A percentile compares a stretch with the other conserved stretches of the same genome.
These are phyloP conservation scores for Diceros bicornis DNA, from an alignment of 2,797 vertebrate genomes.

Conservation along the genomic window DNA sequence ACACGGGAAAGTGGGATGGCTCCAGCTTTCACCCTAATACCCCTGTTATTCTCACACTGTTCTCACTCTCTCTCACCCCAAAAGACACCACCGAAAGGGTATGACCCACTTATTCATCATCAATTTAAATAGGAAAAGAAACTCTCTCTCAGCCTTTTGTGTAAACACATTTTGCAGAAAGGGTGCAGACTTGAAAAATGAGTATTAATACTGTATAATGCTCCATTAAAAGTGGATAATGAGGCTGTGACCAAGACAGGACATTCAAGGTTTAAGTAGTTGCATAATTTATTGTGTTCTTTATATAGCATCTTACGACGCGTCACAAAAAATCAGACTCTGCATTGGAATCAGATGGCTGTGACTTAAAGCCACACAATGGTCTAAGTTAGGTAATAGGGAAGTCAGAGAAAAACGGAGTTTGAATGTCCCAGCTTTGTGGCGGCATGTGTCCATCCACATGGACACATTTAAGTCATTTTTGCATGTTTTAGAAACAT, in stretches of 20 bases:
- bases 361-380: background rate
- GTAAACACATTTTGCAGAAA: slow-evolving; percentile 63
- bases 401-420: slow-evolving; percentile 22
- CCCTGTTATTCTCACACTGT: slow-evolving; percentile 32
- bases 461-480: background rate
- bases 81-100: slow-evolving; percentile 61
- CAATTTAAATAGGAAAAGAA: slow-evolving; percentile 61
- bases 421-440: background rate
- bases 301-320: slow-evolving; percentile 33
- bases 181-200: slow-evolving; percentile 65
- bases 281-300: slow-evolving; percentile 72
- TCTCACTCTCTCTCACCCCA: slow-evolving; percentile 33
- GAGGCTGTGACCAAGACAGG: slow-evolving; percentile 61
- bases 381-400: background rate
- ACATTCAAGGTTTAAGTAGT: slow-evolving; percentile 54
- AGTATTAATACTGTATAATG: slow-evolving; percentile 67
- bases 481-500: background rate
- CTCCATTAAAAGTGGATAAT: slow-evolving; percentile 73
- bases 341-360: slow-evolving; percentile 12
- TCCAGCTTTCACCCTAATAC: slow-evolving; percentile 64
- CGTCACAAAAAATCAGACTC: slow-evolving; percentile 4
- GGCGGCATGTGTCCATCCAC: background rate
- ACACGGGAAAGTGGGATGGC: slow-evolving; percentile 53
- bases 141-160: slow-evolving; percentile 65
- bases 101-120: slow-evolving; percentile 69